Base-by-base conservation (phyloP, 2,113 vertebrate genomes). In the Pluvianellus socialis region DNA sequence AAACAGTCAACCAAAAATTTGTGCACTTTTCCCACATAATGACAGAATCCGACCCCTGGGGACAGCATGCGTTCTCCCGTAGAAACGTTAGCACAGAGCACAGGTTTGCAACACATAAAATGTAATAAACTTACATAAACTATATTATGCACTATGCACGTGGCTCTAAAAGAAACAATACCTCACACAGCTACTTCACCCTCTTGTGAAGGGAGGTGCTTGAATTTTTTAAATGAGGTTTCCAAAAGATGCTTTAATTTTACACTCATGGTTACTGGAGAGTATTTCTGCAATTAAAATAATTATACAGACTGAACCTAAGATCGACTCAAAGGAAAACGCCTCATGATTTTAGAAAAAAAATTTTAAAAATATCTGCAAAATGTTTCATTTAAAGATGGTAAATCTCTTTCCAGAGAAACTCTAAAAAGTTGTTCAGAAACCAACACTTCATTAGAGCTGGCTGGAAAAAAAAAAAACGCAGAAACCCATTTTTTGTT, bases 91-190 rank as follows among this genome's bases (percentile, higher is more conserved):
- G 91, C 53, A 68, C 8, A 68, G 38, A 92, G 27, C 23, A 66
- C 33, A 47, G n/a, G 50, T 28, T 56, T 3, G 3, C 32, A 61
- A 93, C 1, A 0, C 6, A 71, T 4, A 30, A 40, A 47, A 68
- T 68, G n/a, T 26, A 74, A 84, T n/a, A 85, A 79, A 74, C 72
- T 86, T 74, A 95, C 21, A 90, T 45, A 66, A 97, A 86, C 73
- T 66, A 53, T 55, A 65, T 73, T 96, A n/a, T n/a, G n/a, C n/a
- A n/a, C n/a, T n/a, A n/a, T 63, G 49, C 66, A 62, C 0, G 2
- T 61, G 32, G 62, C 71, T 94, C 68, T 96, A 79, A 96, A 95
- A 95, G 44, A 88, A 53, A 75, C 44, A 81, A 82, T 45, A 94
- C 59, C 27, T 93, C 80, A 96, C 58, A 74, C 4, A 88, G 88